Percentiles rank a stretch among this genome's conserved stretches.
Evolutionary conservation across 2,888 invertebrate species (phyloP).

Genomic region (Iphiclides podalirius): DNA sequence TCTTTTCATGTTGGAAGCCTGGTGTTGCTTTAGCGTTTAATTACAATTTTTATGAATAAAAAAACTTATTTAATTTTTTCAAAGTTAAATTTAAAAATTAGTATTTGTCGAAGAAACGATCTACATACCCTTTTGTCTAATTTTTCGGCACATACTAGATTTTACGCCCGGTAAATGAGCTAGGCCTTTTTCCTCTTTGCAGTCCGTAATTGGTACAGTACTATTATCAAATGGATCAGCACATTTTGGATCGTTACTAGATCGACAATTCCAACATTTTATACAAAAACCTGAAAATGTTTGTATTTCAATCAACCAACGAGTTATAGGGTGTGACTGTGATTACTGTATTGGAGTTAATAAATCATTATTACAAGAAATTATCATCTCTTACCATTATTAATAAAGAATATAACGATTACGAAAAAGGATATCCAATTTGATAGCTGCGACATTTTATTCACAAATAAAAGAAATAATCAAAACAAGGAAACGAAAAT

Average conservation of each 20-base stretch:
- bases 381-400: constrained; percentile 20
- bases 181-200: constrained; percentile 81
- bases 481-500: constrained; percentile 17
- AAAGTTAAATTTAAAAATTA: too few species aligned
- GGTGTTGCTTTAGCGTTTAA: too few species aligned
- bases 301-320: constrained; percentile 14
- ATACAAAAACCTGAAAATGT: constrained; percentile 81
- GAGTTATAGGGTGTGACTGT: constrained; percentile 50
- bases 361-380: too few species aligned
- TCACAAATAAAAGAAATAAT: constrained; percentile 29
- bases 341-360: too few species aligned
- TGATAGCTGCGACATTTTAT: constrained; percentile 26
- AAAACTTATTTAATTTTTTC: too few species aligned
- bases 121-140: constrained; percentile 89
- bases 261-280: constrained; percentile 96
- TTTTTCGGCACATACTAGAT: constrained; percentile 94
- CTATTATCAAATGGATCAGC: constrained; percentile 95
- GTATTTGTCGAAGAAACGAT: too few species aligned
- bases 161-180: constrained; percentile 84
- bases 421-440: constrained; percentile 32
- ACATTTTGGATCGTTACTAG: constrained; percentile 93
- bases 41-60: too few species aligned
- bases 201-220: constrained; percentile 92
- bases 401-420: constrained; percentile 31
- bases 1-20: too few species aligned